phyloP scores from a whole-genome alignment of 2,888 invertebrate species.

The Drosophila anomalata region DNA sequence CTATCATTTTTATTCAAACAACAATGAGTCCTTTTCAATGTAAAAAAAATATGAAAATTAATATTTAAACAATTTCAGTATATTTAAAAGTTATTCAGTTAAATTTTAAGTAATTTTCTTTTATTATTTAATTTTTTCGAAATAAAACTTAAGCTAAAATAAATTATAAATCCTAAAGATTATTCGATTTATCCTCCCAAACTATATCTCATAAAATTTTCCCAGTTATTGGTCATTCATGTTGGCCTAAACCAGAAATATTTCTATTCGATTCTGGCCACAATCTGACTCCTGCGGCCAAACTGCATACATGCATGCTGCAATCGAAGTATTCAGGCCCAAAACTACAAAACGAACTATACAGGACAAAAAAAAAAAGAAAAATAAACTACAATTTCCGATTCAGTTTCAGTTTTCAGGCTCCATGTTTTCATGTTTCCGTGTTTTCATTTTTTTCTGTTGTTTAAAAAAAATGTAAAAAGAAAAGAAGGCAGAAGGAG shows the following conservation, averaged over 20 bases:
- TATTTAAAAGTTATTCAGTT: too few relatives aligned
- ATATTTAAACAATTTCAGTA: too few relatives aligned
- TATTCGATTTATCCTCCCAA: too few relatives aligned
- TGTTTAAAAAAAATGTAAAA: too few relatives aligned
- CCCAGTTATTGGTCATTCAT: neutral
- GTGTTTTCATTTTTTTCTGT: neutral
- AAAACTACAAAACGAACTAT: neutral
- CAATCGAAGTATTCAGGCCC: constrained; percentile 9
- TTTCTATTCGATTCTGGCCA: constrained; percentile 14
- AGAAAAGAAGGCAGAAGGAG: too few relatives aligned
- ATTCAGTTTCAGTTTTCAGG: constrained; percentile 1
- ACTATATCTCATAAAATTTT: neutral
- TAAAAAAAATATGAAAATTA: too few relatives aligned
- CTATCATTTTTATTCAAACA: neutral
- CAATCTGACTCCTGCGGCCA: constrained; percentile 6
- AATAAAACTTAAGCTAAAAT: too few relatives aligned
- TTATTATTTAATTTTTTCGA: too few relatives aligned
- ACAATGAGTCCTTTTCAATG: too few relatives aligned
- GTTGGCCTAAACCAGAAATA: neutral
- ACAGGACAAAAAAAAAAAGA: neutral
- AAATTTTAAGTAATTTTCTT: too few relatives aligned
- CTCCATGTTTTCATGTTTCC: neutral
- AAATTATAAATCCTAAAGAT: too few relatives aligned
- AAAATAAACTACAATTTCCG: constrained; percentile 4
- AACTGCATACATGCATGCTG: constrained; percentile 2